Evolutionary conservation across 2,888 invertebrate species (phyloP).

Genomic region (Bhutanitis thaidina): DNA sequence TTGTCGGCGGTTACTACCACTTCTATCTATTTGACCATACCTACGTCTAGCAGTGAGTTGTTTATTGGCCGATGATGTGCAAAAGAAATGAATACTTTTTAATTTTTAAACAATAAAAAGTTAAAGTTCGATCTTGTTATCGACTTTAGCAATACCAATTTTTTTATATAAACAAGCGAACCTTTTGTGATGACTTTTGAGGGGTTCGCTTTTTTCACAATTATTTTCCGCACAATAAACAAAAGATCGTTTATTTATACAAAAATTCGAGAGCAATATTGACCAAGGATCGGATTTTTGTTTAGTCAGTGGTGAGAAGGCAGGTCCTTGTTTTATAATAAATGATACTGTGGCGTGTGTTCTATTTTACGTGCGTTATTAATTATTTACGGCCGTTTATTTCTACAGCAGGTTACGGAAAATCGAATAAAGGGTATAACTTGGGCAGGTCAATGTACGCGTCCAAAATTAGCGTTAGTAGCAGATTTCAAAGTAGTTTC

Average conservation of each 20-base stretch:
- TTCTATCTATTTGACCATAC: no score
- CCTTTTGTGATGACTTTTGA: background rate
- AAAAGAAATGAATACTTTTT: no score
- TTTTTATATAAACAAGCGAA: background rate
- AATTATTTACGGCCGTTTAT: constrained; percentile 5
- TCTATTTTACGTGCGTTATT: constrained; percentile 2
- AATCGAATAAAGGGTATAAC: background rate
- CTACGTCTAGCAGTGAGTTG: no score
- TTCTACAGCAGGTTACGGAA: background rate
- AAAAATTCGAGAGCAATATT: constrained; percentile 1
- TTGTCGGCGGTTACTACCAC: no score
- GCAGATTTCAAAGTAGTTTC: no score
- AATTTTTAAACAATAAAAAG: no score
- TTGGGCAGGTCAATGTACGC: no score
- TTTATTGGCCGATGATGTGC: no score
- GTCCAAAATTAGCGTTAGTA: no score
- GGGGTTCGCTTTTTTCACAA: no score
- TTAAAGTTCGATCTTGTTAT: no score
- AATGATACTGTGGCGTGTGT: constrained; percentile 14
- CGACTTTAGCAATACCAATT: no score
- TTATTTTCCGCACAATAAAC: background rate
- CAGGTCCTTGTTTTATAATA: constrained; percentile 7
- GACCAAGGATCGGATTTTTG: constrained; percentile 8
- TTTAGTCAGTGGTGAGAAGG: constrained; percentile 6
- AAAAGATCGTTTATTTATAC: constrained; percentile 6